Evolutionary conservation across 2,113 vertebrate genomes (phyloP), one percentile per base, ranked within the genome.

Genomic region (Channa argus): DNA sequence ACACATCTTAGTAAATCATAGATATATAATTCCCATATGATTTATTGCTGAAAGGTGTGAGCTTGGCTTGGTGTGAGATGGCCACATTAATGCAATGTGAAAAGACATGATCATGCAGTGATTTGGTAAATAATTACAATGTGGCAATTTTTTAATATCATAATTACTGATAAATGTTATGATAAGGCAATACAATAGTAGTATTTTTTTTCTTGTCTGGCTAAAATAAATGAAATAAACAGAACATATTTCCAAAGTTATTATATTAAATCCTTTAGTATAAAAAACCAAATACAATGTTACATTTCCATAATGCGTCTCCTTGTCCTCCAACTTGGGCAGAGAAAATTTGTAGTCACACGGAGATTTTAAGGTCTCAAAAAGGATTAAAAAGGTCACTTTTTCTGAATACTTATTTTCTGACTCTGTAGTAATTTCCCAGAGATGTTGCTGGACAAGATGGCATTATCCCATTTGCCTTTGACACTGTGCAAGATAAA

Each of bases 401-500:
- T 73, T 67, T 58, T 59, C 33, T 70, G 37, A 33, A 64, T 73
- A 56, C 70, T 63, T 67, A 46, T 83, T 84, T 81, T 68, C 56
- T 37, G 38, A 79, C n/a, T 71, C 39, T 13, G 67, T 56, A 43
- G 71, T 84, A 77, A 89, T 92, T 91, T 89, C 77, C 76, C 74
- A 79, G 82, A 89, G 74, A 71, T 84, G 77, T 85, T n/a, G 38
- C 81, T 70, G 74, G 74, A 83, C 71, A 79, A 81, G 86, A 79
- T 86, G 79, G 75, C 74, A 59, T 87, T 90, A 87, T 88, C 88
- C 74, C 74, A 24, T 77, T 80, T 83, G 80, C 76, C 76, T 82
- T 70, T 84, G 83, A 89, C 83, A 87, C 76, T 68, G 63, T 59
- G 55, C 37, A 80, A 85, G 85, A 89, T 88, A 83, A 91, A 90